These are phyloP conservation scores for Pogonophryne albipinna DNA, from an alignment of 2,797 vertebrate genomes.

Conservation along the genomic window DNA sequence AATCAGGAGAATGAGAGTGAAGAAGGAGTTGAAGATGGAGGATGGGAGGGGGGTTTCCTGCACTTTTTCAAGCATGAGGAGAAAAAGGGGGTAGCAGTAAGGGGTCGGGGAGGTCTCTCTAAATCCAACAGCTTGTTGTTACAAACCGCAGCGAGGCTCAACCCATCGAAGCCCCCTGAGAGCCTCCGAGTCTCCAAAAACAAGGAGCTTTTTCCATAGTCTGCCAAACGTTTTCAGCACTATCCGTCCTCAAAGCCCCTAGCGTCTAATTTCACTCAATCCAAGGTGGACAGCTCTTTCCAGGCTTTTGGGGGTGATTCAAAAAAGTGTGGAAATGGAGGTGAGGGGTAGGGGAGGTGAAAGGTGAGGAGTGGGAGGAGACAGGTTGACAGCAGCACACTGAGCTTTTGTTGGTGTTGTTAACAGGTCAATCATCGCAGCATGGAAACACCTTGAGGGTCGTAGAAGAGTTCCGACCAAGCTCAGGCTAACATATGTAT, in stretches of 20 bases:
- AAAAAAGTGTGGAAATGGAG: constrained; percentile 31
- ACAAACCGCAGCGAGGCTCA: constrained; percentile 73
- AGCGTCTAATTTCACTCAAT: constrained; percentile 42
- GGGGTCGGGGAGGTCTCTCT: constrained; percentile 66
- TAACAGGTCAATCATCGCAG: constrained; percentile 54
- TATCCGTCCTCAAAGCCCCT: constrained; percentile 34
- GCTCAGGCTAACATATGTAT: neutral
- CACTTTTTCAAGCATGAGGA: constrained; percentile 49
- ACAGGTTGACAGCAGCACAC: constrained; percentile 74
- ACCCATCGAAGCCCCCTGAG: constrained; percentile 53
- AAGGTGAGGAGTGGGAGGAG: constrained; percentile 69
- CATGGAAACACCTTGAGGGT: constrained; percentile 52
- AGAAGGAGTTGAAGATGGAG: constrained; percentile 20
- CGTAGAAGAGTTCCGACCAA: constrained; percentile 30
- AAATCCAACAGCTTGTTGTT: constrained; percentile 78
- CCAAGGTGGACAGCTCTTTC: constrained; percentile 22
- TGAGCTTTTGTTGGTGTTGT: constrained; percentile 70
- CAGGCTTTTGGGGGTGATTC: constrained; percentile 15
- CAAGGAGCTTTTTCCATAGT: constrained; percentile 50
- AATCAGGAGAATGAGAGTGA: constrained; percentile 19
- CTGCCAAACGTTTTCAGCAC: constrained; percentile 59
- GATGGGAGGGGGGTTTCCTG: constrained; percentile 55
- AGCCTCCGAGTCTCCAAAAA: constrained; percentile 52
- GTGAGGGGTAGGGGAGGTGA: constrained; percentile 45
- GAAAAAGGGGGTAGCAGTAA: constrained; percentile 14